A percentile compares a stretch with the other conserved stretches of the same genome.
These are phyloP conservation scores for Prenolepis imparis DNA, from an alignment of 2,888 invertebrate species.

Conservation along the genomic window DNA sequence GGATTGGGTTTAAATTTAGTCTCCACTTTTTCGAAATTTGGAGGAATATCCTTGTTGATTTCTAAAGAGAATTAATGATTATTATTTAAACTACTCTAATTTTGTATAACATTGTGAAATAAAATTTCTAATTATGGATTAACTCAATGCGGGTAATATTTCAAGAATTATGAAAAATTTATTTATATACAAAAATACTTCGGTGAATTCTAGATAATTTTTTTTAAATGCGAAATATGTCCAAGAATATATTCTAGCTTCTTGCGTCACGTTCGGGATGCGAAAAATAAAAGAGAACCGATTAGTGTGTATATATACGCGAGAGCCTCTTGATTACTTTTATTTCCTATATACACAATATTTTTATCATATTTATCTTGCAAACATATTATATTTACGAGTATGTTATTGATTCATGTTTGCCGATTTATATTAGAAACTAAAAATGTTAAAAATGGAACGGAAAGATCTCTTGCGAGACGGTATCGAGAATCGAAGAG, in stretches of 20 bases:
- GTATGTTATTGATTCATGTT: not conserved
- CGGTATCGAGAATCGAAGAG: conserved; percentile 8
- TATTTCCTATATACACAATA: not conserved
- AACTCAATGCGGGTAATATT: not conserved
- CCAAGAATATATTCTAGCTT: not conserved
- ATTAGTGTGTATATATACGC: not conserved
- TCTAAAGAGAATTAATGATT: not conserved
- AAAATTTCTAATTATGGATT: not conserved
- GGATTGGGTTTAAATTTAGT: not conserved
- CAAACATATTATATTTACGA: conserved; percentile 25
- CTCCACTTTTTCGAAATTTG: not conserved
- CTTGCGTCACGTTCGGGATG: not conserved
- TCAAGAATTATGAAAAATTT: not conserved
- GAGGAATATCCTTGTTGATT: not conserved
- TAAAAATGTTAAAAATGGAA: not conserved
- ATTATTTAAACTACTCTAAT: not conserved
- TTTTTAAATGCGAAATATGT: not conserved
- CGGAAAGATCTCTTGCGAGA: not conserved
- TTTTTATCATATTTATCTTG: conserved; percentile 24
- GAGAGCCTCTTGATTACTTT: not conserved
- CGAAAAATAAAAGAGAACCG: not conserved
- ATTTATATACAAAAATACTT: not conserved
- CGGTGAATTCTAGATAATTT: not conserved
- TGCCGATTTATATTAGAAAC: not conserved
- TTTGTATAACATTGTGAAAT: not conserved